phyloP scores from a whole-genome alignment of 2,797 vertebrate species.

The Astyanax mexicanus region DNA sequence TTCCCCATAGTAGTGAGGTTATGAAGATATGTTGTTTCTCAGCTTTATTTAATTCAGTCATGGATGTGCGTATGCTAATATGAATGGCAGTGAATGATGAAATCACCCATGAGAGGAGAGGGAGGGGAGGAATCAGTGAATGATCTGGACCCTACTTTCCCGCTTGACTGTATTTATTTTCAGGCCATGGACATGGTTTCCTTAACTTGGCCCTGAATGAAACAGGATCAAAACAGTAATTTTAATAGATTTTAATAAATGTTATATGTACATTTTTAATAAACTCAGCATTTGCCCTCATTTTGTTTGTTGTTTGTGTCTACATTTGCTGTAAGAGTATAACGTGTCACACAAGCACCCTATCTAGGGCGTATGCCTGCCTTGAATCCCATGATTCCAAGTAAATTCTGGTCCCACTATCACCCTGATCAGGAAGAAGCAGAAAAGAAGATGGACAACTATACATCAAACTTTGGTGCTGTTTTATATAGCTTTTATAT shows the following conservation, averaged over 20 bases:
- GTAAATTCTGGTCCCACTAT: too few relatives aligned
- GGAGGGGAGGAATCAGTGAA: conserved; percentile 41
- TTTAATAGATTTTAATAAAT: conserved; percentile 88
- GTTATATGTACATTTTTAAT: conserved; percentile 86
- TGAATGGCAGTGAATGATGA: conserved; percentile 2
- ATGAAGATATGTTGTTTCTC: conserved; percentile 36
- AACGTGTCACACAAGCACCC: neutral
- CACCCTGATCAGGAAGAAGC: too few relatives aligned
- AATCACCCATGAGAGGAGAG: conserved; percentile 22
- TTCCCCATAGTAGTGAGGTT: conserved; percentile 19
- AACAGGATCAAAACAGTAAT: conserved; percentile 78
- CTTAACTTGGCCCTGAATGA: conserved; percentile 66
- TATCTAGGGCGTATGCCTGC: too few relatives aligned
- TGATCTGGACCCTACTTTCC: conserved; percentile 61
- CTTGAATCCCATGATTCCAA: too few relatives aligned
- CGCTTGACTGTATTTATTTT: conserved; percentile 81
- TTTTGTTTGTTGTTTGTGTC: neutral
- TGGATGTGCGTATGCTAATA: conserved; percentile 39
- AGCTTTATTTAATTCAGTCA: conserved; percentile 71
- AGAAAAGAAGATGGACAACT: too few relatives aligned
- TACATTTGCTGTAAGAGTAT: neutral
- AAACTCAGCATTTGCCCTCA: conserved; percentile 74
- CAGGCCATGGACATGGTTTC: conserved; percentile 72
- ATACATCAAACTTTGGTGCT: too few relatives aligned
- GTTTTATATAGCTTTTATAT: too few relatives aligned